Percentiles rank a stretch among this genome's conserved stretches.
phyloP scores from a whole-genome alignment of 1,140 invertebrate genomes.

The Sarcophaga peregrina region DNA sequence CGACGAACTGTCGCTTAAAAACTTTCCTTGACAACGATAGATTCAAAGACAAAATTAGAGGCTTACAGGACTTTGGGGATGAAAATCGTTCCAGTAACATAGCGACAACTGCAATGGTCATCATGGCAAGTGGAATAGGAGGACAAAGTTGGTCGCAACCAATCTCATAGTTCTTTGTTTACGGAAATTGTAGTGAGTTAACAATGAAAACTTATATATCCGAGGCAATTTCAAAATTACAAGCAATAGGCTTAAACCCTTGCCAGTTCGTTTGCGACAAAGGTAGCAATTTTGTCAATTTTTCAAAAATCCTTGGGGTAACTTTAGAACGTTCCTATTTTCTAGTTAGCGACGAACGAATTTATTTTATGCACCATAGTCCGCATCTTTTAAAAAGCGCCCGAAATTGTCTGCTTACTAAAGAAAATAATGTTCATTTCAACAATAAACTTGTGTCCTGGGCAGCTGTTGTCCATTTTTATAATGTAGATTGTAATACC shows the following conservation, averaged over 20 bases:
- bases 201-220: conserved; percentile 24
- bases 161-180: not conserved
- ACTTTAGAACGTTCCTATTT: not conserved
- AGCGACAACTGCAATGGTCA: not conserved
- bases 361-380: not conserved
- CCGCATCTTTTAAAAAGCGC: conserved; percentile 7
- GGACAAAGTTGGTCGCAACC: not conserved
- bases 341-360: not conserved
- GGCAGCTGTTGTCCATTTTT: not conserved
- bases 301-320: not conserved
- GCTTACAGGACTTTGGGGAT: too few relatives aligned
- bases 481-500: too few relatives aligned
- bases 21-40: not conserved
- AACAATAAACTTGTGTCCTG: not conserved
- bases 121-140: conserved; percentile 27
- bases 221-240: not conserved
- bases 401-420: not conserved
- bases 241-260: not conserved
- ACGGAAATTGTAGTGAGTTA: not conserved
- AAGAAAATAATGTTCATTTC: not conserved
- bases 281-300: conserved; percentile 2
- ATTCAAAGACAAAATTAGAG: conserved; percentile 17
- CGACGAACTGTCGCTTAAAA: not conserved
- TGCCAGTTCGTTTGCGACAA: conserved; percentile 29
- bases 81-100: conserved; percentile 20